Conservation (phyloP, 37 sponge, comb jelly and placozoan species). For the Hexactinellida sp. region DNA sequence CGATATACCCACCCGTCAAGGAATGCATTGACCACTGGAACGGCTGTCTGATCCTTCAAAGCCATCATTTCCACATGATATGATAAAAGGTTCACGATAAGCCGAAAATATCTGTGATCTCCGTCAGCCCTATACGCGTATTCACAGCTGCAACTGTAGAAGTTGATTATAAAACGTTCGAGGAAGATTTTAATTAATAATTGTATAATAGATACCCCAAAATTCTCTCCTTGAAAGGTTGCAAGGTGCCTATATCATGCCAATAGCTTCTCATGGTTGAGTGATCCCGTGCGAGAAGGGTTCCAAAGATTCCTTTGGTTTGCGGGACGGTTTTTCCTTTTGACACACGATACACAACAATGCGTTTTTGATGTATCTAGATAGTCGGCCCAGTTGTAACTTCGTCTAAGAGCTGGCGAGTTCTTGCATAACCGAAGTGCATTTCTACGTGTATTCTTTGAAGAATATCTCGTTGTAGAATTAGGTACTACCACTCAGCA, state of each 20-base stretch:
- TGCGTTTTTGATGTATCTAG: background rate
- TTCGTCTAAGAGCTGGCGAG: background rate
- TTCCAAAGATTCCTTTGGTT: background rate
- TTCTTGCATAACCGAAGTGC: background rate
- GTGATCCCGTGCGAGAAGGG: background rate
- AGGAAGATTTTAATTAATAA: no score
- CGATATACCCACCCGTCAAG: background rate
- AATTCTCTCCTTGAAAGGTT: no score
- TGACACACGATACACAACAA: background rate
- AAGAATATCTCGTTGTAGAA: background rate
- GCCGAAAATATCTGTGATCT: no score
- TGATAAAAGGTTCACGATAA: background rate
- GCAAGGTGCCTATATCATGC: no score
- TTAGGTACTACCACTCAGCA: background rate
- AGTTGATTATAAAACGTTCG: no score
- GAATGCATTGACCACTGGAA: background rate
- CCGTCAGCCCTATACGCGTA: no score
- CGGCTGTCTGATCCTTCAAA: background rate
- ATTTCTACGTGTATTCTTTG: background rate
- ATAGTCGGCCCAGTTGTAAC: background rate
- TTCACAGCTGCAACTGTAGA: no score
- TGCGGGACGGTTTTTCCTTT: background rate
- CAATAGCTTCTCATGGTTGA: background rate
- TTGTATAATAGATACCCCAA: no score
- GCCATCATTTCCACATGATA: background rate